Percentiles rank a stretch among this genome's conserved stretches.
These are phyloP conservation scores for Agapornis canus DNA, from an alignment of 2,797 vertebrate genomes.

Conservation along the genomic window DNA sequence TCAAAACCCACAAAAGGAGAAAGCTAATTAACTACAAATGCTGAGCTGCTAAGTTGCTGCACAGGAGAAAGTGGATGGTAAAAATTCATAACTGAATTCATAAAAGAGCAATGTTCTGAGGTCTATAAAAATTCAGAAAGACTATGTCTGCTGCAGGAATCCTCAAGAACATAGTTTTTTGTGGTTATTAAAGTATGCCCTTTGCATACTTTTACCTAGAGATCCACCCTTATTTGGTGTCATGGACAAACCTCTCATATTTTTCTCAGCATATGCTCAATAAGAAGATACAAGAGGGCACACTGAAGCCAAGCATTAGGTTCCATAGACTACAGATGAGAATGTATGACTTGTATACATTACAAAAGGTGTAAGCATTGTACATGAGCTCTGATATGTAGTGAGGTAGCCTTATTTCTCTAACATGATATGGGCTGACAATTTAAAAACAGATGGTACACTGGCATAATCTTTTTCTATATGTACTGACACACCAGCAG, in stretches of 20 bases:
- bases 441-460: neutral
- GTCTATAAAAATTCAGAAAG: neutral
- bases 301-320: neutral
- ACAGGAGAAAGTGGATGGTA: neutral
- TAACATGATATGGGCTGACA: neutral
- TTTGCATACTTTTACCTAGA: neutral
- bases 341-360: accelerated
- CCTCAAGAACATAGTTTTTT: neutral
- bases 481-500: neutral
- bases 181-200: neutral
- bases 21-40: neutral
- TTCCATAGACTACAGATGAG: neutral
- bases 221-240: neutral
- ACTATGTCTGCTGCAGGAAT: neutral
- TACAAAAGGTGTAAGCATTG: neutral
- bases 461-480: neutral
- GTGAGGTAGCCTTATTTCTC: neutral
- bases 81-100: neutral
- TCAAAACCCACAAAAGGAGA: neutral
- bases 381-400: neutral
- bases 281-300: neutral
- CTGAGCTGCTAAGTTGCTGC: neutral
- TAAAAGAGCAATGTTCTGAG: neutral
- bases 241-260: neutral
- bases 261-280: neutral